These are phyloP conservation scores for Crepidodera aurea DNA, from an alignment of 2,888 invertebrate species.

Conservation along the genomic window DNA sequence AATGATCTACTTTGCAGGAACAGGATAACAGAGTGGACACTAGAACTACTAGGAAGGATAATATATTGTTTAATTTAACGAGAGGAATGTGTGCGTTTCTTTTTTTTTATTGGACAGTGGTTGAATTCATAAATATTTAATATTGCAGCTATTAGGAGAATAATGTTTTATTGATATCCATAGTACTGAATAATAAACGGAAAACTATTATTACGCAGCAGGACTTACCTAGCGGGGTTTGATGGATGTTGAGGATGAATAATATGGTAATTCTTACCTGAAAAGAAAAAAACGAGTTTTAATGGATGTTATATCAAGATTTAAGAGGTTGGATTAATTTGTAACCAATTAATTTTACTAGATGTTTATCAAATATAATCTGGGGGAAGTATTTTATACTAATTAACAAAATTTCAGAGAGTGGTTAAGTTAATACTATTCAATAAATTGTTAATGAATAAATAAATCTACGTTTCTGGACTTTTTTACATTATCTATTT, in stretches of 20 bases:
- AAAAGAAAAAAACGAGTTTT: constrained; percentile 3
- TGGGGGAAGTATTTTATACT: too few relatives aligned
- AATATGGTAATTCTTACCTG: constrained; percentile 16
- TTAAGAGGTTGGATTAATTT: neutral
- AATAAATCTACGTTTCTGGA: too few relatives aligned
- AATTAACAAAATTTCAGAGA: too few relatives aligned
- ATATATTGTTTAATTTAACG: constrained; percentile 23
- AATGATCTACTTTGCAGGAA: constrained; percentile 1
- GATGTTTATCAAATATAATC: too few relatives aligned
- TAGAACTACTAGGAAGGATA: constrained; percentile 8
- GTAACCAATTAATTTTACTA: neutral
- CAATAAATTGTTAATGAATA: too few relatives aligned
- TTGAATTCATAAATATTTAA: constrained; percentile 22
- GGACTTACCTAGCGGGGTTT: constrained; percentile 14
- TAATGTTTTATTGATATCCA: constrained; percentile 23
- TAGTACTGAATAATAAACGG: constrained; percentile 9
- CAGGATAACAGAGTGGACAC: constrained; percentile 4
- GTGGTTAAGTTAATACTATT: too few relatives aligned
- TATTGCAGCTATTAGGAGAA: constrained; percentile 20
- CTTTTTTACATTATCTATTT: too few relatives aligned
- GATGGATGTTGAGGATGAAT: neutral
- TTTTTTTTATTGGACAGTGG: constrained; percentile 16
- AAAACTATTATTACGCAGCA: constrained; percentile 17
- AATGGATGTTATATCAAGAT: neutral
- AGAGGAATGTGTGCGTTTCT: constrained; percentile 9